These are phyloP conservation scores for Corythornis madagascariensis DNA, from an alignment of 2,113 vertebrate species.

Conservation along the genomic window DNA sequence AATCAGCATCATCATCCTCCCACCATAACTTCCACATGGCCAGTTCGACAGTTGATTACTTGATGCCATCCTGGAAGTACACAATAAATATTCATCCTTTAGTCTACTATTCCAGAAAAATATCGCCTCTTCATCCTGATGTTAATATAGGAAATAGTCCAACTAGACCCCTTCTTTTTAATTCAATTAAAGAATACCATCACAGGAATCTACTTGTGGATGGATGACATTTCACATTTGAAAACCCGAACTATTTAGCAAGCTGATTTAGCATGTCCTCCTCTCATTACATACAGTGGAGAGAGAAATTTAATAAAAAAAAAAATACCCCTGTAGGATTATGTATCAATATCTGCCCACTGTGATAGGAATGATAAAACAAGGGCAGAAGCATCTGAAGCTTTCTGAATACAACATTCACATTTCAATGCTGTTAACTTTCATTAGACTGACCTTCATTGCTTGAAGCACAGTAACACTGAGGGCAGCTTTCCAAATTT, in stretches of 20 bases:
- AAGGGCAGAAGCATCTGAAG: background rate
- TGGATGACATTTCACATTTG: background rate
- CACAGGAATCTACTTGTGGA: background rate
- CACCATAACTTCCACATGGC: background rate
- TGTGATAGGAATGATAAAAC: background rate
- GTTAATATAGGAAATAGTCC: background rate
- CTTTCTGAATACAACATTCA: background rate
- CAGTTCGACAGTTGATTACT: background rate
- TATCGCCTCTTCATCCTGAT: background rate
- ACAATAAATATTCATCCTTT: background rate
- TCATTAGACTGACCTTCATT: background rate
- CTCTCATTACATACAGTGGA: background rate
- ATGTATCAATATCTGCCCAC: background rate
- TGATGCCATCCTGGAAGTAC: background rate
- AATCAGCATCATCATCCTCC: background rate
- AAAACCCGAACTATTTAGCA: background rate
- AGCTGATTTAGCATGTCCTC: background rate
- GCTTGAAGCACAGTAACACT: background rate
- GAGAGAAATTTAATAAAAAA: background rate
- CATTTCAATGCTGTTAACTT: background rate
- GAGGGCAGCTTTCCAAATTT: background rate
- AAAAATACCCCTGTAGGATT: background rate
- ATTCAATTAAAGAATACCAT: background rate
- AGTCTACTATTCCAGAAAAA: background rate
- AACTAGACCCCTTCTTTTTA: background rate